phyloP scores from a whole-genome alignment of 2,888 invertebrate genomes.

The Chymomyza caudatula region DNA sequence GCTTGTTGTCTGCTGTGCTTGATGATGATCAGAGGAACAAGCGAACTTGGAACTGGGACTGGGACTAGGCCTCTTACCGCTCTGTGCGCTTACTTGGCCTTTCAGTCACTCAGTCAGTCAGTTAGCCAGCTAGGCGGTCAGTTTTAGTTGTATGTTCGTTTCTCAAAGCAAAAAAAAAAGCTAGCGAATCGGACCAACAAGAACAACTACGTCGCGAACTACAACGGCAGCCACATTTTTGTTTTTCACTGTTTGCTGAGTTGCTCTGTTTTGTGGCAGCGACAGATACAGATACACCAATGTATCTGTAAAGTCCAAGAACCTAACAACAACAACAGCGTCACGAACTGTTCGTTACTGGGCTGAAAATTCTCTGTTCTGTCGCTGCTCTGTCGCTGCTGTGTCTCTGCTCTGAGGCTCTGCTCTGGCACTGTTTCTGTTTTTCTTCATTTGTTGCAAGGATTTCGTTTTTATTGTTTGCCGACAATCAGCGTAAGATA shows the following conservation, averaged over 20 bases:
- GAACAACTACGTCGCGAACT: too few species aligned
- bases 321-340: slow-evolving; percentile 71
- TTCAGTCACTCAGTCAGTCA: slow-evolving; percentile 47
- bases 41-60: slow-evolving; percentile 35
- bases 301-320: slow-evolving; percentile 35
- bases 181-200: slow-evolving; percentile 22
- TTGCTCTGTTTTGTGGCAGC: background rate
- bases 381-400: slow-evolving; percentile 17
- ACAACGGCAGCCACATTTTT: slow-evolving; percentile 47
- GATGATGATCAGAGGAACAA: slow-evolving; percentile 51
- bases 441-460: slow-evolving; percentile 47
- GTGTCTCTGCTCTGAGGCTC: slow-evolving; percentile 3
- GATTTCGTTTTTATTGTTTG: slow-evolving; percentile 73
- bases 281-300: background rate
- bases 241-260: slow-evolving; percentile 17
- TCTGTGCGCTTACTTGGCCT: slow-evolving; percentile 3
- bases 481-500: slow-evolving; percentile 75
- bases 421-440: slow-evolving; percentile 13
- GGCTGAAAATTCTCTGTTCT: slow-evolving; percentile 21
- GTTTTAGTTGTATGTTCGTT: background rate
- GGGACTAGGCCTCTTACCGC: slow-evolving; percentile 18
- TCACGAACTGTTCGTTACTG: slow-evolving; percentile 72
- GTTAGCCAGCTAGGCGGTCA: slow-evolving; percentile 19
- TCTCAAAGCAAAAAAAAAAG: slow-evolving; percentile 1
- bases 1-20: slow-evolving; percentile 46